phyloP scores from a whole-genome alignment of 37 sponge, comb jelly and placozoan species.

The Chondrosia reniformis region DNA sequence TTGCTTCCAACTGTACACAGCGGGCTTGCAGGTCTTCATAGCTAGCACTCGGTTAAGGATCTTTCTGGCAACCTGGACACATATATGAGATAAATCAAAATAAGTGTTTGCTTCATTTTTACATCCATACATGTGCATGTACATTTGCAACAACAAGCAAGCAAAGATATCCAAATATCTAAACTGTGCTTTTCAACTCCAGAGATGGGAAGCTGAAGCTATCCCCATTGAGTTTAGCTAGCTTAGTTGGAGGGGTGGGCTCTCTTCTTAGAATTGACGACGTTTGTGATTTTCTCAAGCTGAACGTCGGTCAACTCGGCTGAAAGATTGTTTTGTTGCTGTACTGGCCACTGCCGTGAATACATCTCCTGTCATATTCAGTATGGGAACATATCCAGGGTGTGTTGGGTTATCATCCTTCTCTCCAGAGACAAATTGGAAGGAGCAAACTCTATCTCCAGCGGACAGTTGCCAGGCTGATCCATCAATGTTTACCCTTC shows the following conservation, averaged over 20 bases:
- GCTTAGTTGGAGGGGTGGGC: neutral
- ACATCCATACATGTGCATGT: too few relatives aligned
- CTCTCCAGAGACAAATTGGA: slow-evolving; percentile 7
- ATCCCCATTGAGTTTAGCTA: neutral
- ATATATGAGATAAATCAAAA: neutral
- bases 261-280: neutral
- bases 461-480: neutral
- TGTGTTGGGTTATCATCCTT: neutral
- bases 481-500: neutral
- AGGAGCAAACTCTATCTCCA: neutral
- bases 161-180: neutral
- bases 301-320: neutral
- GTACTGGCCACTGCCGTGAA: neutral
- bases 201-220: neutral
- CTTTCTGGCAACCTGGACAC: neutral
- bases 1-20: slow-evolving; percentile 1
- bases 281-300: neutral
- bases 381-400: neutral
- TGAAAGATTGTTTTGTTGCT: neutral
- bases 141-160: neutral
- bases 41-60: neutral
- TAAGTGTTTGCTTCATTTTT: neutral
- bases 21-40: slow-evolving; percentile 12
- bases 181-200: neutral
- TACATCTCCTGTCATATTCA: neutral